Base-by-base conservation (phyloP, 2,888 invertebrate genomes). In the Tortrix viridana region DNA sequence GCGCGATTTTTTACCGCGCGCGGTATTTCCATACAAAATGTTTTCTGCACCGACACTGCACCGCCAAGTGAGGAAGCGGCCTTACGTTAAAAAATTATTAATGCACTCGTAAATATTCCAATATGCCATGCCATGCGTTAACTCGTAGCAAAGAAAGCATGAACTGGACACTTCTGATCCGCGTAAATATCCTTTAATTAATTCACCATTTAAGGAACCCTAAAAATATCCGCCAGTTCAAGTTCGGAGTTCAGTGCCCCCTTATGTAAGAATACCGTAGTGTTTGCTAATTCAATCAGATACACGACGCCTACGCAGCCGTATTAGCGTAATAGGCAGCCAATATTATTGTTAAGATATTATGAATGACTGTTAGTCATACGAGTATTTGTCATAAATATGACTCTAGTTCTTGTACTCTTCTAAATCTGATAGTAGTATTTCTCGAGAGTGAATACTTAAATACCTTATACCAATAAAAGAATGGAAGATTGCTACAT, bases 171-270 rank as follows among this genome's bases (percentile, higher is more conserved):
- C 32, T 32, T 12, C 32, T 12, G 12, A 12, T 12, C 12, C 3
- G 12, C 32, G 19, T 9, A 46, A 5, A 20, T 4, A 12, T 14
- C 20, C 20, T 46, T 46, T 46, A 20, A 12, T 46, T 46, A 4
- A 46, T 46, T 26, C 9, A 49, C 1, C 26, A 23, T n/a, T 18
- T n/a, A 37, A 12, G 38, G 59, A 57, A 56, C 55, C 26, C 54
- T 37, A 63, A 54, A 54, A 58, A 64, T n/a, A n/a, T 53, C 56
- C 65, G 53, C 23, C 63, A 60, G 59, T 62, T 65, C 64, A 68
- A 69, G 74, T 74, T 72, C 72, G 68, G 67, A 70, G 78, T 72
- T 74, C 74, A 64, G 56, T 58, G 73, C 75, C 69, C 77, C 69
- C 22, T 74, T 74, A 71, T 69, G 69, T 73, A 74, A 74, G 66